Evolutionary conservation across 2,113 vertebrate species (phyloP).

Genomic region (Acanthochromis polyacanthus): DNA sequence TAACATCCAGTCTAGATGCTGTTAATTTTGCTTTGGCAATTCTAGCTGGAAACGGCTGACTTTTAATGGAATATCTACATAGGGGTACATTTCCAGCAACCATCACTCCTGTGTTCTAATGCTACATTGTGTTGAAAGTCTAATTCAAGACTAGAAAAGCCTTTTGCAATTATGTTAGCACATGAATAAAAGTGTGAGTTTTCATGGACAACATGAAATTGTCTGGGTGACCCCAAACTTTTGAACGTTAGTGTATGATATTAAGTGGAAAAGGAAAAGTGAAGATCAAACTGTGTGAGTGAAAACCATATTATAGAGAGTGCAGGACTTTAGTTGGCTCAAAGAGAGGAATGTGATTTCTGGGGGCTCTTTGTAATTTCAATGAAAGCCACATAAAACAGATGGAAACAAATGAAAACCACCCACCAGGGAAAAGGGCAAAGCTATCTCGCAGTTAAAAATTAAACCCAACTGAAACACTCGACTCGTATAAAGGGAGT

Average conservation of each 20-base stretch:
- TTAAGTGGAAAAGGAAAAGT: neutral
- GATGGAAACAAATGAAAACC: constrained; percentile 53
- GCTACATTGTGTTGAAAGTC: no score
- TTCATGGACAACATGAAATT: no score
- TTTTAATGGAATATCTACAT: no score
- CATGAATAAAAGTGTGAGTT: no score
- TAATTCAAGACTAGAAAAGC: no score
- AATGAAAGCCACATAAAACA: constrained; percentile 41
- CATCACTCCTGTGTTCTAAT: no score
- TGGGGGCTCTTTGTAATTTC: constrained; percentile 32
- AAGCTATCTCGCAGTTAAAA: constrained; percentile 19
- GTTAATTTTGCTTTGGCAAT: no score
- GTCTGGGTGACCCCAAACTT: no score
- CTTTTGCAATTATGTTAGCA: no score
- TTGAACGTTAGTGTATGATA: neutral
- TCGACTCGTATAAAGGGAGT: neutral
- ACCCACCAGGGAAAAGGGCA: constrained; percentile 25
- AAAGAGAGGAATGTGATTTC: constrained; percentile 16
- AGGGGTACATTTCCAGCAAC: no score
- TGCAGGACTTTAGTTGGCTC: neutral
- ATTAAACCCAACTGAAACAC: constrained; percentile 35
- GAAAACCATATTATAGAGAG: constrained; percentile 6
- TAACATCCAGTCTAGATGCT: no score
- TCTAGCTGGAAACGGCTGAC: no score
- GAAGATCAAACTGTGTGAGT: constrained; percentile 7